phyloP scores from a whole-genome alignment of 2,113 vertebrate species.

The Melanocharis versteri region DNA sequence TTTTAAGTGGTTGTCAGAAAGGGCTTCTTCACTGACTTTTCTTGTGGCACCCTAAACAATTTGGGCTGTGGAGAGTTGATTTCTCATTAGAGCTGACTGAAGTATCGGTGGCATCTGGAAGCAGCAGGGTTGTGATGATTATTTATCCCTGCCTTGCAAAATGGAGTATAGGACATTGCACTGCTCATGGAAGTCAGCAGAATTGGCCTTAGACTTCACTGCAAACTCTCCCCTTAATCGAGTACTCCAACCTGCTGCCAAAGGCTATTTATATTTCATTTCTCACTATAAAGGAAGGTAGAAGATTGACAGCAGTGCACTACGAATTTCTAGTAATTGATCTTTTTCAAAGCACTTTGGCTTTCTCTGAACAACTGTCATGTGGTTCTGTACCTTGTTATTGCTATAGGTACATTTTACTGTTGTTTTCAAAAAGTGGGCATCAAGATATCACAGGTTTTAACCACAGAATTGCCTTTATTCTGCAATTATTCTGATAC shows the following conservation, averaged over 20 bases:
- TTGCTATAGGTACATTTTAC: background rate
- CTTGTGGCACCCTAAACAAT: background rate
- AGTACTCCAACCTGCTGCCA: background rate
- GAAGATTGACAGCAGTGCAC: slow-evolving; percentile 13
- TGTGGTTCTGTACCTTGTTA: background rate
- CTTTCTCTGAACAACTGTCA: background rate
- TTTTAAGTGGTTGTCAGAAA: background rate
- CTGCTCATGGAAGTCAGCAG: background rate
- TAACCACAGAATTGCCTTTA: background rate
- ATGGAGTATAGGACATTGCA: background rate
- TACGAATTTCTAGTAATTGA: background rate
- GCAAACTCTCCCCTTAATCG: background rate
- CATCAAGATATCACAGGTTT: background rate
- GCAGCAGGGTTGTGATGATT: background rate
- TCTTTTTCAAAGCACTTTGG: slow-evolving; percentile 18
- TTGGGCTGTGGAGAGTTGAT: background rate
- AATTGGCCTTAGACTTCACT: background rate
- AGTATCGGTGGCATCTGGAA: background rate
- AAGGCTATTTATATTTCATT: slow-evolving; percentile 14
- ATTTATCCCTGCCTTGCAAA: background rate
- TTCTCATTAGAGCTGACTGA: background rate
- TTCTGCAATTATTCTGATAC: background rate
- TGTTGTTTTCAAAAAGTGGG: background rate
- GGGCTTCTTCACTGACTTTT: background rate
- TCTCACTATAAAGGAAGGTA: background rate